Evolutionary conservation across 2,888 invertebrate genomes (phyloP), one percentile per base, ranked within the genome.

Genomic region (Melangyna quadrimaculata): DNA sequence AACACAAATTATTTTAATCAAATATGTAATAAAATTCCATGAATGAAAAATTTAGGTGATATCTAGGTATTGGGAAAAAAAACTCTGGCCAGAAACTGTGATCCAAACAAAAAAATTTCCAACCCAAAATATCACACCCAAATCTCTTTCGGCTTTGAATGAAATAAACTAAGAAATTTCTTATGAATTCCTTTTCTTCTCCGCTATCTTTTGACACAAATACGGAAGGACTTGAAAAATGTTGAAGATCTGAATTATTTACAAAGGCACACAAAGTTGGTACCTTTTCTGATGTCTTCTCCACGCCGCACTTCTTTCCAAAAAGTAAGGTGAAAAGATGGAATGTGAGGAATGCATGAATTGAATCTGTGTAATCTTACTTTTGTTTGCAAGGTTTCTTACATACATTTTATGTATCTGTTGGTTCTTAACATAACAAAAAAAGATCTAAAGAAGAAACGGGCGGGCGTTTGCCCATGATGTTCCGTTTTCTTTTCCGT

Each of bases 271-370:
- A 53, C n/a, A 48, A 43, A 1, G 14, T 19, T 6, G 0, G 3
- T 51, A 14, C 22, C 19, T 27, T n/a, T n/a, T 27, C 43, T n/a
- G 2, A 7, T 43, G 63, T 35, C 70, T 63, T 78, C 78, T 57
- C 24, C 55, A 12, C 19, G n/a, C 27, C 24, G 27, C 29, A 19
- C 27, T 43, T 65, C 24, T 43, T n/a, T 14, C 27, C 14, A 32
- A 29, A 51, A 63, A 45, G 10, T 19, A 45, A 79, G 79, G 79
- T 79, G 83, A 79, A 70, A 59, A 59, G 71, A 14, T 77, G 77
- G 77, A 81, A 86, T 86, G 73, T 73, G 63, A 80, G 73, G 77
- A 78, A 73, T 78, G 80, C 78, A 73, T 80, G 71, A 81, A 81
- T 81, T 81, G 77, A 86, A 81, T 59, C 59, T 72, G 77, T 81